Percentiles rank a stretch among this genome's conserved stretches.
phyloP scores from a whole-genome alignment of 92 coral and sea anemone species.

The Metridium senile region DNA sequence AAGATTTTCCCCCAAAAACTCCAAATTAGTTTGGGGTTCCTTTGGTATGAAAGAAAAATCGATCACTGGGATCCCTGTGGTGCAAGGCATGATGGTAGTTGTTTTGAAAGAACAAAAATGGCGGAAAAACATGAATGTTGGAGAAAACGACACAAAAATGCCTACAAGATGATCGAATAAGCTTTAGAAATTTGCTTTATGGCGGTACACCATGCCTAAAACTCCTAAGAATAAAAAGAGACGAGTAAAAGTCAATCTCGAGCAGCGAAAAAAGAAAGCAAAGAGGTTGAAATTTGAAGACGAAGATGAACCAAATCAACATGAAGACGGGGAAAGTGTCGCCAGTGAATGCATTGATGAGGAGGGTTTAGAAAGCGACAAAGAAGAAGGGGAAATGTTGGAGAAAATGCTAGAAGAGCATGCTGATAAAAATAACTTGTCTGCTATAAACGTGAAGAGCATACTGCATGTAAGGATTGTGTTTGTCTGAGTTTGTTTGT shows the following conservation, averaged over 20 bases:
- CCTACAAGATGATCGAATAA: not conserved
- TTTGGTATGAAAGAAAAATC: not conserved
- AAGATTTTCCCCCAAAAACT: not conserved
- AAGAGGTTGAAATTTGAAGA: constrained; percentile 54
- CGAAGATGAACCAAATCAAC: constrained; percentile 9
- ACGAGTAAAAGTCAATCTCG: constrained; percentile 50
- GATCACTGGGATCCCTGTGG: constrained; percentile 7
- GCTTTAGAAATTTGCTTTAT: not conserved
- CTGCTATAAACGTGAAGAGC: constrained; percentile 83
- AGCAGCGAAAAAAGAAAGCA: constrained; percentile 33
- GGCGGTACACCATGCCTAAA: constrained; percentile 75
- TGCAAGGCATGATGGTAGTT: constrained; percentile 67
- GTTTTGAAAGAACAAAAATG: constrained; percentile 67
- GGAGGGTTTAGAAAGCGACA: constrained; percentile 28
- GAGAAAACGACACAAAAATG: not conserved
- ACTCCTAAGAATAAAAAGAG: constrained; percentile 71
- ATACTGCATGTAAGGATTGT: constrained; percentile 84
- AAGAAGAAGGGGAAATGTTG: constrained; percentile 51
- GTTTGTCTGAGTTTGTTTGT: not conserved
- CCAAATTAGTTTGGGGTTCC: not conserved
- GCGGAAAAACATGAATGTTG: constrained; percentile 46
- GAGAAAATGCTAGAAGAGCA: constrained; percentile 81
- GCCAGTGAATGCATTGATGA: constrained; percentile 17
- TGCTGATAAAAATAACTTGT: constrained; percentile 84
- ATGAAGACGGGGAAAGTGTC: constrained; percentile 20